Percentiles rank a stretch among this genome's conserved stretches.
phyloP scores from a whole-genome alignment of 2,113 vertebrate genomes.

The Lophochroa leadbeateri region DNA sequence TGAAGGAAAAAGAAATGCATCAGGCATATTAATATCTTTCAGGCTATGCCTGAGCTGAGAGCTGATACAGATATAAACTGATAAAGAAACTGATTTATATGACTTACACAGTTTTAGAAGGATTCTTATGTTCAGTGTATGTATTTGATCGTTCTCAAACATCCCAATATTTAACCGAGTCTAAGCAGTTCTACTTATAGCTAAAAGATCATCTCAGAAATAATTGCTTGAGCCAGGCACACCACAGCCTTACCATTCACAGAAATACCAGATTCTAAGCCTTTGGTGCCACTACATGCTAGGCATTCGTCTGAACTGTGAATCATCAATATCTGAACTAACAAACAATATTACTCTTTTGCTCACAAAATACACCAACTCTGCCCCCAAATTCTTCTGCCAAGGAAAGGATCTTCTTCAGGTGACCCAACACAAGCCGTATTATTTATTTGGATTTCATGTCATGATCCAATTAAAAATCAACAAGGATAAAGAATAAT shows the following conservation, averaged over 20 bases:
- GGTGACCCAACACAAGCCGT: not conserved
- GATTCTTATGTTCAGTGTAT: not conserved
- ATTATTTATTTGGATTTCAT: not conserved
- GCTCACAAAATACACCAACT: not conserved
- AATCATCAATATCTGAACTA: not conserved
- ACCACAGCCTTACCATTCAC: not conserved
- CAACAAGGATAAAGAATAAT: not conserved
- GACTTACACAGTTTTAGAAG: not conserved
- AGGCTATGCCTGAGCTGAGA: not conserved
- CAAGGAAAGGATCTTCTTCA: not conserved
- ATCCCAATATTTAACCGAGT: not conserved
- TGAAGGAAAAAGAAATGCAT: not conserved
- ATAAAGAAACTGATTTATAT: not conserved
- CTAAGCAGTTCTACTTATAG: not conserved
- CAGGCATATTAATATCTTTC: not conserved
- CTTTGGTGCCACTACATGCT: not conserved
- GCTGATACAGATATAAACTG: not conserved
- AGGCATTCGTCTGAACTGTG: not conserved
- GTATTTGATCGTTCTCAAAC: not conserved
- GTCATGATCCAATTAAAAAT: not conserved
- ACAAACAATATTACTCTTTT: not conserved
- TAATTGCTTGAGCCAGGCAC: not conserved
- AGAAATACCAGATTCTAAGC: not conserved
- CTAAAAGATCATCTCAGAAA: not conserved
- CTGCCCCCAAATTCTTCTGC: not conserved